phyloP scores from a whole-genome alignment of 2,113 vertebrate species.

The Formicarius rufipectus region DNA sequence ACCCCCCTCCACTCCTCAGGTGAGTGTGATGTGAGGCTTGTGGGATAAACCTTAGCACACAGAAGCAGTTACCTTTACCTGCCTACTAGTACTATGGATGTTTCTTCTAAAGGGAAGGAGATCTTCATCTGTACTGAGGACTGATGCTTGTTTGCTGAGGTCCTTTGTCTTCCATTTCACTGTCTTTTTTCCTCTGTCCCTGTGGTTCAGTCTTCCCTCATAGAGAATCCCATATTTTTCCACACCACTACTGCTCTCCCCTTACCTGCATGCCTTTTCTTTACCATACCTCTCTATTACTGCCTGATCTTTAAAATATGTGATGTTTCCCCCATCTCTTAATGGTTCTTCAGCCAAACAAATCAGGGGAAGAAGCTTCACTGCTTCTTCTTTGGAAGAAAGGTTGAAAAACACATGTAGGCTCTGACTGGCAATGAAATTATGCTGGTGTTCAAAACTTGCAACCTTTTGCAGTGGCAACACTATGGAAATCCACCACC shows the following conservation, averaged over 20 bases:
- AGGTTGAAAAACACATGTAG: not conserved
- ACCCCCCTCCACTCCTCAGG: conserved; percentile 91
- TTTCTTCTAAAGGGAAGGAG: not conserved
- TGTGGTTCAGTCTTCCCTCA: not conserved
- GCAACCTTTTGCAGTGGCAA: not conserved
- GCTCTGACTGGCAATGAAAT: not conserved
- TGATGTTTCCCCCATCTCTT: not conserved
- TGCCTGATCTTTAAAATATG: not conserved
- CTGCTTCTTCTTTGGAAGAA: not conserved
- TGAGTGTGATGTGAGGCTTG: not conserved
- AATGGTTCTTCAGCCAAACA: not conserved
- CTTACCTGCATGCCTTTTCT: not conserved
- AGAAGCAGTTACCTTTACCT: not conserved
- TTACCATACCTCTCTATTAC: not conserved
- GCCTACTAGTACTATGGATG: rapidly evolving
- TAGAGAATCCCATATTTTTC: not conserved
- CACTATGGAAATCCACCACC: not conserved
- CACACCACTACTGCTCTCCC: not conserved
- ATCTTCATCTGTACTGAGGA: not conserved
- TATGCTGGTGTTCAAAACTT: not conserved
- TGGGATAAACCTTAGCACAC: not conserved
- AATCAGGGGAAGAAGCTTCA: not conserved
- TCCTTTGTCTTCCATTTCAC: not conserved
- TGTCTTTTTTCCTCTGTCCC: not conserved
- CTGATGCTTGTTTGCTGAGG: not conserved